Evolutionary conservation across 2,888 invertebrate species (phyloP).

Genomic region (Baccha elongata): DNA sequence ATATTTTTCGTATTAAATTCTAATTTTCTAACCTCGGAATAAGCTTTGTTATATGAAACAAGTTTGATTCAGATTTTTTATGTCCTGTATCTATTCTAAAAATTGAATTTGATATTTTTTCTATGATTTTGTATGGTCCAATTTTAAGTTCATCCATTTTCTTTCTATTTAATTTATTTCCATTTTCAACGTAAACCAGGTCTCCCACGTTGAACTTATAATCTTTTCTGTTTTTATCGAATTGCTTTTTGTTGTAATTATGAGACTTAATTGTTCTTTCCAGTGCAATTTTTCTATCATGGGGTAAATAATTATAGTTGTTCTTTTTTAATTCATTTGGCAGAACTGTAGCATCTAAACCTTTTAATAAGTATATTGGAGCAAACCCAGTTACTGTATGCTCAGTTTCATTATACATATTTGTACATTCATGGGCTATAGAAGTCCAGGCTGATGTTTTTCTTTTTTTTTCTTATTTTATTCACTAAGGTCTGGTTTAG

Average conservation of each 20-base stretch:
- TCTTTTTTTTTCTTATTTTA: neutral
- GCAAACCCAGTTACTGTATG: constrained; percentile 57
- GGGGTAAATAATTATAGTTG: neutral
- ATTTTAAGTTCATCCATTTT: constrained; percentile 67
- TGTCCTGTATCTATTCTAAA: constrained; percentile 44
- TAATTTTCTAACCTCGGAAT: neutral
- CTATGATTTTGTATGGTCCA: constrained; percentile 53
- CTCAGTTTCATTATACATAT: constrained; percentile 64
- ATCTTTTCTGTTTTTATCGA: constrained; percentile 51
- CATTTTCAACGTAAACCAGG: constrained; percentile 57
- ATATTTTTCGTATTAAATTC: neutral
- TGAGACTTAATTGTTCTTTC: constrained; percentile 15
- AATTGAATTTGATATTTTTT: constrained; percentile 57
- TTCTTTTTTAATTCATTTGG: constrained; percentile 34
- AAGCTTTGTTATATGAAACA: constrained; percentile 15
- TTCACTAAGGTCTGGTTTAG: neutral
- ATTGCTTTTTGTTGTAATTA: constrained; percentile 54
- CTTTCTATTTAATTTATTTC: constrained; percentile 61
- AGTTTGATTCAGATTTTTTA: constrained; percentile 7
- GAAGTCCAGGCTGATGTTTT: constrained; percentile 55
- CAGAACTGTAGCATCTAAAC: neutral
- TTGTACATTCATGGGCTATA: constrained; percentile 43
- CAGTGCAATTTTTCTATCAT: constrained; percentile 44
- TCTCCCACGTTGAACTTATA: constrained; percentile 44
- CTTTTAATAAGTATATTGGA: constrained; percentile 48